These are phyloP conservation scores for Pagetopsis macropterus DNA, from an alignment of 2,797 vertebrate genomes.

Conservation along the genomic window DNA sequence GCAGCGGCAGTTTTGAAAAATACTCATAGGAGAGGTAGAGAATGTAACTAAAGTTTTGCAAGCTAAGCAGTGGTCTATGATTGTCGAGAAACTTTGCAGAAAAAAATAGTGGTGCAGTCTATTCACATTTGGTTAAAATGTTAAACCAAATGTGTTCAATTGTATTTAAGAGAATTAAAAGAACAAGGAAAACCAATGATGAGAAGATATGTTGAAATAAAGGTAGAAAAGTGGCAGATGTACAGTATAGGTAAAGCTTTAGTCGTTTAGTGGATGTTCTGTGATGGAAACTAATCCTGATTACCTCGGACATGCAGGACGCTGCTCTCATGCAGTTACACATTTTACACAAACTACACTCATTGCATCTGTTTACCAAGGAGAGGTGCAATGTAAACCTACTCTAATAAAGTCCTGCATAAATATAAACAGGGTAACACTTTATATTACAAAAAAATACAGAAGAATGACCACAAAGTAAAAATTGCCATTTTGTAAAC, in stretches of 20 bases:
- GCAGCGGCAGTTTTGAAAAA: background rate
- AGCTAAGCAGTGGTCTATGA: background rate
- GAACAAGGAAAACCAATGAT: background rate
- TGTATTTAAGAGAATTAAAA: background rate
- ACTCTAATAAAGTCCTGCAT: background rate
- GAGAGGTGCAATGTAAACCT: background rate
- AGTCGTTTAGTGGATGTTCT: constrained; percentile 63
- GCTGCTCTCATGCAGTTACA: background rate
- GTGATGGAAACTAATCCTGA: constrained; percentile 74
- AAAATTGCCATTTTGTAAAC: too few species aligned
- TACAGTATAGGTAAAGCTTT: constrained; percentile 38
- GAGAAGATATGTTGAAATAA: background rate
- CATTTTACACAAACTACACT: background rate
- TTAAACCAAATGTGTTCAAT: background rate
- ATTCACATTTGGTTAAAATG: background rate
- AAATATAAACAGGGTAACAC: background rate
- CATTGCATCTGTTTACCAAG: background rate
- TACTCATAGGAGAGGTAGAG: background rate
- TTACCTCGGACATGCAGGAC: constrained; percentile 55
- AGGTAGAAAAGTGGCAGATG: background rate
- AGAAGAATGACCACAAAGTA: background rate
- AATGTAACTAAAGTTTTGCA: background rate
- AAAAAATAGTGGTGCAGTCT: background rate
- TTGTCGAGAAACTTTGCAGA: background rate
- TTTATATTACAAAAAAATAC: too few species aligned